phyloP scores from a whole-genome alignment of 2,888 invertebrate species.

The Dinocampus coccinellae region DNA sequence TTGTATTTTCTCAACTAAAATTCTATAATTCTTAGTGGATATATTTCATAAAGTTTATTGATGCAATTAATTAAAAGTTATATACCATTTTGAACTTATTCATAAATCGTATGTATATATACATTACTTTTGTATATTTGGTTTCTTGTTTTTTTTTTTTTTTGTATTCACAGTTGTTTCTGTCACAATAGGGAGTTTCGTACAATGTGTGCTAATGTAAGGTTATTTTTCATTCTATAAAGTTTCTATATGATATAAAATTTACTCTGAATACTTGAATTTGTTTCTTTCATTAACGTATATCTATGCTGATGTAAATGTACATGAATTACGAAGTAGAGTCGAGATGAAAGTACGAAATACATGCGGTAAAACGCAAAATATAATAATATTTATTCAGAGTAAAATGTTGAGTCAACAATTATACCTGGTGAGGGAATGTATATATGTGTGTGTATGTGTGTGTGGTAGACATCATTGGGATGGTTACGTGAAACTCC shows the following conservation, averaged over 20 bases:
- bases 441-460: no score
- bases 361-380: neutral
- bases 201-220: no score
- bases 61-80: neutral
- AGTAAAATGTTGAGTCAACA: neutral
- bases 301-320: neutral
- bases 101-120: neutral
- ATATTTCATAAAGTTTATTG: neutral
- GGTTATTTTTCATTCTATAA: no score
- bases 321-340: neutral
- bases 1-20: neutral
- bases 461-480: neutral
- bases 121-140: neutral
- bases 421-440: neutral
- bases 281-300: neutral
- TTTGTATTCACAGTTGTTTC: no score
- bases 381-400: neutral
- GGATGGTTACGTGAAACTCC: neutral
- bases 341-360: neutral
- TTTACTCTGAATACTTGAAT: neutral
- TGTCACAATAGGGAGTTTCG: no score
- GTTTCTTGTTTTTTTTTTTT: no score
- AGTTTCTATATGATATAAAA: neutral
- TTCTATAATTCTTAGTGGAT: neutral
- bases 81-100: neutral